phyloP scores from a whole-genome alignment of 2,797 vertebrate species.

The Delichon dasypus region DNA sequence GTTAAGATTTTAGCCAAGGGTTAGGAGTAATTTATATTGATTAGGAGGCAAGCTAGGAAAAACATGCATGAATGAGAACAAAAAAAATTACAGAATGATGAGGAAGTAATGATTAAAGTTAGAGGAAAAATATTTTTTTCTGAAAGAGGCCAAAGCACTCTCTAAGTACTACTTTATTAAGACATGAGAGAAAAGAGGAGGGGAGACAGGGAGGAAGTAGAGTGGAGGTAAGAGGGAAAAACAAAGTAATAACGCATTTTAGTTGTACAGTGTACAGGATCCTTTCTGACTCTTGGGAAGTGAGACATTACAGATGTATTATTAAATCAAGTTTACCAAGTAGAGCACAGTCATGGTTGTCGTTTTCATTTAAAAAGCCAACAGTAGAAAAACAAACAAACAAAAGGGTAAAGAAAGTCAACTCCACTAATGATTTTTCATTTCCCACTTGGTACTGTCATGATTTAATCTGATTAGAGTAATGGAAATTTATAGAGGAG shows the following conservation, averaged over 20 bases:
- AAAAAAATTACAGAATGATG: neutral
- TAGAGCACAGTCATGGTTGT: neutral
- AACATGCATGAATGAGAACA: neutral
- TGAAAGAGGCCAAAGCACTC: neutral
- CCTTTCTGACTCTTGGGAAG: neutral
- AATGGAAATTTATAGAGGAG: neutral
- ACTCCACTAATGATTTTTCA: neutral
- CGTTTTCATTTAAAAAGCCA: neutral
- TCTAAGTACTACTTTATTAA: neutral
- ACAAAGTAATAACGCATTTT: neutral
- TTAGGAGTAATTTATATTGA: too few relatives aligned
- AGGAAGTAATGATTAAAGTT: neutral
- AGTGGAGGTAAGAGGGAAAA: neutral
- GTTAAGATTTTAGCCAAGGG: too few relatives aligned
- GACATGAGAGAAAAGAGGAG: neutral
- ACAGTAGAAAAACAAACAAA: neutral
- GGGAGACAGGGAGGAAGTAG: neutral
- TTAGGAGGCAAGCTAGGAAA: too few relatives aligned
- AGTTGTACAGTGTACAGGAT: neutral
- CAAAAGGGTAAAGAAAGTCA: neutral
- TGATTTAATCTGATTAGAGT: neutral
- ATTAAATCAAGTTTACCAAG: neutral
- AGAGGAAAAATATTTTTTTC: neutral
- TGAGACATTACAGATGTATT: neutral
- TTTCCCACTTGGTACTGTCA: neutral